These are phyloP conservation scores for Phasia obesa DNA, from an alignment of 2,888 invertebrate species.

Conservation along the genomic window DNA sequence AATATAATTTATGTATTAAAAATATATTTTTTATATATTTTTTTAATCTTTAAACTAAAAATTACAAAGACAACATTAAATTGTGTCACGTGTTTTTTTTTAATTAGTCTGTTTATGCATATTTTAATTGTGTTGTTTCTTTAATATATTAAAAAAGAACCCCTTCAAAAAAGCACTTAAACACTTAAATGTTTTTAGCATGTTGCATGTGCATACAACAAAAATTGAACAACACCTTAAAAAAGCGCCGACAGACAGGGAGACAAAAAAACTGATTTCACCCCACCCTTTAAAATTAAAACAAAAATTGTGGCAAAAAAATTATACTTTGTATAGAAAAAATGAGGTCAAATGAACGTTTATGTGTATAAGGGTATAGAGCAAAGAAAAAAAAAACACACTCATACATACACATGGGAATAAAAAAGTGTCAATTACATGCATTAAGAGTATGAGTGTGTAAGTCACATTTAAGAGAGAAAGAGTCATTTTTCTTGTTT, in stretches of 20 bases:
- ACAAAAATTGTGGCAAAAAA: slow-evolving; percentile 29
- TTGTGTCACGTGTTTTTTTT: slow-evolving; percentile 63
- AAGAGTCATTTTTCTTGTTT: slow-evolving; percentile 8
- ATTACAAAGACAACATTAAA: slow-evolving; percentile 12
- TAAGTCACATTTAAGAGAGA: slow-evolving; percentile 38
- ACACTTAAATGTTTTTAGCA: slow-evolving; percentile 59
- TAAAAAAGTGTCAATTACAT: slow-evolving; percentile 67
- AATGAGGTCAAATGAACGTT: slow-evolving; percentile 67
- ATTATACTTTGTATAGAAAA: slow-evolving; percentile 41
- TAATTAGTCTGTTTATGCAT: slow-evolving; percentile 56
- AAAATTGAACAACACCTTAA: slow-evolving; percentile 66
- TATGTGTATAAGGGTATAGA: slow-evolving; percentile 25
- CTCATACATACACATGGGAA: slow-evolving; percentile 7
- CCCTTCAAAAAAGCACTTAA: slow-evolving; percentile 58
- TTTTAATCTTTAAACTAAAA: neutral
- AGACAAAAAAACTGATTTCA: slow-evolving; percentile 37
- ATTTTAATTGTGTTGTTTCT: slow-evolving; percentile 5
- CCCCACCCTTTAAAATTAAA: slow-evolving; percentile 23
- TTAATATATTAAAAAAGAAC: slow-evolving; percentile 46
- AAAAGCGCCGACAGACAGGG: slow-evolving; percentile 44
- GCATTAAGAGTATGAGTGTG: slow-evolving; percentile 13
- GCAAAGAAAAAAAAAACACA: slow-evolving; percentile 1
- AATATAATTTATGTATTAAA: too few relatives aligned
- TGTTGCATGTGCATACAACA: slow-evolving; percentile 66
- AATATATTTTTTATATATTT: too few relatives aligned